Percentiles rank a stretch among this genome's conserved stretches.
Conservation (phyloP, 2,888 invertebrate genomes). For the Cheilosia variabilis region DNA sequence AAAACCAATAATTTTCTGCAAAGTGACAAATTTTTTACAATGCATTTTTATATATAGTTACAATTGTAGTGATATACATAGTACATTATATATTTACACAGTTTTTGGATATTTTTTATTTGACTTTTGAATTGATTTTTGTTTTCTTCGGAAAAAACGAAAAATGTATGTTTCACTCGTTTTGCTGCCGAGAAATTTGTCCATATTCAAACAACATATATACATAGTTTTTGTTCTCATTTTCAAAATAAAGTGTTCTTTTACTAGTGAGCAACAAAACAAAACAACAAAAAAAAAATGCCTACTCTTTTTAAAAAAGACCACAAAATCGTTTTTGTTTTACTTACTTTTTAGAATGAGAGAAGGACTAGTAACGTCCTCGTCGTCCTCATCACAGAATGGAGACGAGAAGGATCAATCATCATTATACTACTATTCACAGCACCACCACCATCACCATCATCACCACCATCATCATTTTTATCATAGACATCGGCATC, state of each 20-base stretch:
- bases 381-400: constrained; percentile 74
- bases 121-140: neutral
- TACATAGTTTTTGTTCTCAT: neutral
- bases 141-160: constrained; percentile 9
- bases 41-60: constrained; percentile 26
- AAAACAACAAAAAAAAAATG: neutral
- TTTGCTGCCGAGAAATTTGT: constrained; percentile 29
- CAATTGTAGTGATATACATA: constrained; percentile 3
- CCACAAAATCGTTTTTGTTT: constrained; percentile 62
- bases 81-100: neutral
- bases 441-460: constrained; percentile 51
- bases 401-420: constrained; percentile 65
- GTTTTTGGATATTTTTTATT: neutral
- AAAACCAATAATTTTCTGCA: neutral
- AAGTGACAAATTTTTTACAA: constrained; percentile 24
- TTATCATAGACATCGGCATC: constrained; percentile 35
- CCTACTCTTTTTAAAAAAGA: constrained; percentile 20
- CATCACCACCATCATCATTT: constrained; percentile 35
- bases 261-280: neutral
- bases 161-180: constrained; percentile 45
- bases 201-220: constrained; percentile 14
- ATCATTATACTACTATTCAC: constrained; percentile 60
- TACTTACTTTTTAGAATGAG: constrained; percentile 75
- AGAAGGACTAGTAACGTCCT: constrained; percentile 68
- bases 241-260: constrained; percentile 31